Base-by-base conservation (phyloP, 2,113 vertebrate genomes). In the Cebus imitator region DNA sequence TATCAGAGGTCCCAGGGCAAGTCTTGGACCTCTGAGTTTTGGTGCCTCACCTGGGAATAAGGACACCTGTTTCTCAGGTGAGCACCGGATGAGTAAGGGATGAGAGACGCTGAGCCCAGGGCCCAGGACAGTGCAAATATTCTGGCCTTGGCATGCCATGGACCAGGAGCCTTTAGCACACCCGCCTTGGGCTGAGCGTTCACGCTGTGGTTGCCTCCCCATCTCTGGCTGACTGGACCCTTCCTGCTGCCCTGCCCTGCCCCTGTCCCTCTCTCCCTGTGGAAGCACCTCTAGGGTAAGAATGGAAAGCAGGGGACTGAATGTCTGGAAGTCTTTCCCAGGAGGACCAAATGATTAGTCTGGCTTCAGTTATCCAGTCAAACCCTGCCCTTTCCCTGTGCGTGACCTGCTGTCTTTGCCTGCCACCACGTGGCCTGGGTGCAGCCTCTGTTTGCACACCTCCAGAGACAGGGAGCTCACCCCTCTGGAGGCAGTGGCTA, bases 131-230 rank as follows among this genome's bases (percentile, higher is more conserved):
- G 6, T 1, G 37, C 79, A 35, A 13, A 18, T 20, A 13, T 37
- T 32, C 50, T 0, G 0, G n/a, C 13, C 1, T 21, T 9, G 0
- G 70, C 52, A 7, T 32, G 16, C 58, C 30, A 5, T 14, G 18
- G 85, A 61, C 61, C 2, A 4, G 52, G 55, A 61, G 12, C 30
- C 6, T 20, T 52, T 5, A 70, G 87, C 21, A n/a, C 9, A 27
- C 17, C 14, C 9, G 12, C 27, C 14, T 35, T 2, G n/a, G 6
- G 50, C 52, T 83, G 45, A 55, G 21, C 82, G 55, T 85, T 82
- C 75, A 48, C 58, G 8, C 17, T 68, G 32, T 5, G 5, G 50
- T 58, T 81, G 10, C 48, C 17, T 70, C 55, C 30, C 72, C 30
- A 17, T 45, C 52, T 43, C 72, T 6, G 18, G 45, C 32, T 40